A percentile compares a stretch with the other conserved stretches of the same genome.
Conservation (phyloP, 2,888 invertebrate species). For the Amphipoea oculea region DNA sequence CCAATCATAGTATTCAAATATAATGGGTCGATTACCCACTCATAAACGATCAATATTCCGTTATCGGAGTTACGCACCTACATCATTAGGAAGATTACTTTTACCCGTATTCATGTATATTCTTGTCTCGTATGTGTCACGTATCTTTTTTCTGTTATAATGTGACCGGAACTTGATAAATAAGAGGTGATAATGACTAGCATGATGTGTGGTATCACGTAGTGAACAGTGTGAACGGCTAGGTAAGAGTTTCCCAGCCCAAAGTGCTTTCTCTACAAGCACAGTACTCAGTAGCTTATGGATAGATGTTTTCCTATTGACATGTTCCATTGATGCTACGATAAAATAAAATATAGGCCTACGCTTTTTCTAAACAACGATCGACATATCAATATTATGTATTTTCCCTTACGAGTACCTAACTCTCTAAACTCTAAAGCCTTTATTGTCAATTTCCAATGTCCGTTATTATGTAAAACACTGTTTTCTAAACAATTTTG, state of each 20-base stretch:
- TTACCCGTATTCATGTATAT: slow-evolving; percentile 18
- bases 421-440: no score
- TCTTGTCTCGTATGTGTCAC: slow-evolving; percentile 23
- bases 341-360: neutral
- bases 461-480: slow-evolving; percentile 81
- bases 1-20: slow-evolving; percentile 44
- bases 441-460: slow-evolving; percentile 63
- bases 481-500: slow-evolving; percentile 84
- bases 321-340: neutral
- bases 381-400: slow-evolving; percentile 11
- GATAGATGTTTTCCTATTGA: neutral
- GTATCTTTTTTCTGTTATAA: slow-evolving; percentile 26
- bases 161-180: slow-evolving; percentile 23
- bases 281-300: neutral
- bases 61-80: slow-evolving; percentile 33
- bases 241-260: slow-evolving; percentile 15
- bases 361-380: slow-evolving; percentile 11
- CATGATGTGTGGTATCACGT: slow-evolving; percentile 28
- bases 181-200: slow-evolving; percentile 33
- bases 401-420: slow-evolving; percentile 24
- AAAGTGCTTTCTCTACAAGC: slow-evolving; percentile 12
- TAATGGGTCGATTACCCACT: slow-evolving; percentile 36
- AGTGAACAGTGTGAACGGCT: slow-evolving; percentile 11
- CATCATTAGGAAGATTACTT: slow-evolving; percentile 35
- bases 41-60: slow-evolving; percentile 38